These are phyloP conservation scores for Amphiura filiformis DNA, from an alignment of 35 echinoderm and acorn worm genomes.

Conservation along the genomic window DNA sequence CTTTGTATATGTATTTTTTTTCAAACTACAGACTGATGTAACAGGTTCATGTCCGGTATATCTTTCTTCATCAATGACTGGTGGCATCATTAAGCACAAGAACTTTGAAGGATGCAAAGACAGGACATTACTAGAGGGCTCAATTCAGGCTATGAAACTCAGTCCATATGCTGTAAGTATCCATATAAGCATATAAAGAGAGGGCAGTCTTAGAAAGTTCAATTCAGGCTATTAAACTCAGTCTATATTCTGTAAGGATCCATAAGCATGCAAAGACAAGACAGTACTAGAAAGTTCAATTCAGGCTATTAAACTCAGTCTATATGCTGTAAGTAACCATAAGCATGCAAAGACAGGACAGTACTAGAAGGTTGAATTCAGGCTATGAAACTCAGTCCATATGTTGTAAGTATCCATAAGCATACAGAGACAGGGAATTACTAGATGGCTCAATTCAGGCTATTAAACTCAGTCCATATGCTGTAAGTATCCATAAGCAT, in stretches of 20 bases:
- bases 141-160: slow-evolving; percentile 36
- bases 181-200: slow-evolving; percentile 12
- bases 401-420: slow-evolving; percentile 53
- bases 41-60: slow-evolving; percentile 54
- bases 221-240: slow-evolving; percentile 38
- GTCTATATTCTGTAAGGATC: slow-evolving; percentile 53
- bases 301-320: slow-evolving; percentile 31
- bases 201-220: slow-evolving; percentile 20
- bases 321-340: no score
- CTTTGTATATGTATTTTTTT: no score
- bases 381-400: slow-evolving; percentile 23
- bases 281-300: slow-evolving; percentile 30
- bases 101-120: slow-evolving; percentile 56
- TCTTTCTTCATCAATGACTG: neutral
- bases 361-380: slow-evolving; percentile 38
- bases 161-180: slow-evolving; percentile 59
- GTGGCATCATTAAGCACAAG: slow-evolving; percentile 33
- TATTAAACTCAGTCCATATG: slow-evolving; percentile 30
- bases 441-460: slow-evolving; percentile 42
- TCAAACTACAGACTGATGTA: slow-evolving; percentile 69
- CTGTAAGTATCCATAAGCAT: no score
- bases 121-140: slow-evolving; percentile 25
- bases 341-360: slow-evolving; percentile 26
- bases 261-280: slow-evolving; percentile 25
- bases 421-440: slow-evolving; percentile 21